Percentiles rank a stretch among this genome's conserved stretches.
phyloP scores from a whole-genome alignment of 2,113 vertebrate species.

The Poeciliopsis prolifica region DNA sequence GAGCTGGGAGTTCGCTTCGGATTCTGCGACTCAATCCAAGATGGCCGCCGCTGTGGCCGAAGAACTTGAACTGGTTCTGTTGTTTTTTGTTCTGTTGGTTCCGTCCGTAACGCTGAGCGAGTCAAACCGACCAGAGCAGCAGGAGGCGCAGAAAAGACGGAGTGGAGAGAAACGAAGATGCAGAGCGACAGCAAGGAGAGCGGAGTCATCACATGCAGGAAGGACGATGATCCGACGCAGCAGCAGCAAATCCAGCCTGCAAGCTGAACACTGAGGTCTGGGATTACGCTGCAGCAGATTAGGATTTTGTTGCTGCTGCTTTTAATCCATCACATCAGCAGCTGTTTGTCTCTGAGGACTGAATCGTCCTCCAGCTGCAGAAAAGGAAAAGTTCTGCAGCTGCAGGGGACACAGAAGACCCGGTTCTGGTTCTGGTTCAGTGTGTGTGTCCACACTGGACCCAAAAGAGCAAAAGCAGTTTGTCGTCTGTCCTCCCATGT shows the following conservation, averaged over 20 bases:
- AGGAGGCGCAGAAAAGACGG: conserved; percentile 22
- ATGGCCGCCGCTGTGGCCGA: no score
- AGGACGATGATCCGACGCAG: no score
- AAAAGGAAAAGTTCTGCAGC: conserved; percentile 37
- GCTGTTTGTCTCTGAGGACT: conserved; percentile 3
- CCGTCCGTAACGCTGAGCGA: no score
- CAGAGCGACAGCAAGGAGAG: conserved; percentile 30
- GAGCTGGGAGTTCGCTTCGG: no score
- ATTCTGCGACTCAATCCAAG: no score
- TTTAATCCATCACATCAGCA: conserved; percentile 55
- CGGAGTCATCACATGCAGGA: background rate
- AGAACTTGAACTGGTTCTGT: no score
- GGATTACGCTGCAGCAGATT: conserved; percentile 72
- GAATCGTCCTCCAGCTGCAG: conserved; percentile 17
- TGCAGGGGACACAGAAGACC: background rate
- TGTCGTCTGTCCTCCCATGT: no score
- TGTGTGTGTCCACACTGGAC: background rate
- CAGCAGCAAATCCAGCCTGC: conserved; percentile 38
- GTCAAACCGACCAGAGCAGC: background rate
- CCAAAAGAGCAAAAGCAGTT: conserved; percentile 31
- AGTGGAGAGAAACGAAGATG: conserved; percentile 24
- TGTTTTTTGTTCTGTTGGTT: no score
- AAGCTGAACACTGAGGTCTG: conserved; percentile 48
- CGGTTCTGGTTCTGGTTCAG: background rate
- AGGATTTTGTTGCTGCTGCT: conserved; percentile 25